Percentiles rank a stretch among this genome's conserved stretches.
Conservation (phyloP, 1,140 invertebrate genomes). For the Helicoverpa armigera region DNA sequence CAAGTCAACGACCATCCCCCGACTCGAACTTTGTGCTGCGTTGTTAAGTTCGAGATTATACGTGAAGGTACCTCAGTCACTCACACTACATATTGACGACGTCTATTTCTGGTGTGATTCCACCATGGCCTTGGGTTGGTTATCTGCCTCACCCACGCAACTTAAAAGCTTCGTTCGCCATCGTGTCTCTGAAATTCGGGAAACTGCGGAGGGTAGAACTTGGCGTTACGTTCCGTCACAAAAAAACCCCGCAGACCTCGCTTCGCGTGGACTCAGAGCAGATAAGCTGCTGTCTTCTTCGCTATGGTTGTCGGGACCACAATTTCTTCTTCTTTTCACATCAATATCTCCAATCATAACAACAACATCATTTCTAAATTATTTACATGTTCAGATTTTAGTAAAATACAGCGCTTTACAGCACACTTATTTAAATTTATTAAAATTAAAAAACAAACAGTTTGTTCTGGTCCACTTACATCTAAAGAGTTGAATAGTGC, state of each 20-base stretch:
- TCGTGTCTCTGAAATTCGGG: neutral
- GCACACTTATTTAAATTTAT: neutral
- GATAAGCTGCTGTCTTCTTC: neutral
- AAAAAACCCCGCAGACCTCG: neutral
- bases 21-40: neutral
- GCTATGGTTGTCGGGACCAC: neutral
- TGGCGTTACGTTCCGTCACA: conserved; percentile 11
- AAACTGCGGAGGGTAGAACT: neutral
- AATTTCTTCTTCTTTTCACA: neutral
- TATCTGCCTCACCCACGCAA: neutral
- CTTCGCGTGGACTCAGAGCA: neutral
- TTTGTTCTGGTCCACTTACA: neutral
- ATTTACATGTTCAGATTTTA: conserved; percentile 3
- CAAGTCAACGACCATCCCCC: neutral
- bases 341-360: neutral
- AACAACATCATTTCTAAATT: neutral
- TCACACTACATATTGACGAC: neutral
- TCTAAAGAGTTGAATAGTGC: neutral
- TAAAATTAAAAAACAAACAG: neutral
- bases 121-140: conserved; percentile 3
- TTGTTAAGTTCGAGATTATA: neutral
- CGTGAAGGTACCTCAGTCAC: neutral
- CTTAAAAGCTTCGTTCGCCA: neutral
- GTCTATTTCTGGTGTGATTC: conserved; percentile 1
- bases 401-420: neutral